Base-by-base conservation (phyloP, 2,113 vertebrate genomes). In the Nesoenas mayeri region DNA sequence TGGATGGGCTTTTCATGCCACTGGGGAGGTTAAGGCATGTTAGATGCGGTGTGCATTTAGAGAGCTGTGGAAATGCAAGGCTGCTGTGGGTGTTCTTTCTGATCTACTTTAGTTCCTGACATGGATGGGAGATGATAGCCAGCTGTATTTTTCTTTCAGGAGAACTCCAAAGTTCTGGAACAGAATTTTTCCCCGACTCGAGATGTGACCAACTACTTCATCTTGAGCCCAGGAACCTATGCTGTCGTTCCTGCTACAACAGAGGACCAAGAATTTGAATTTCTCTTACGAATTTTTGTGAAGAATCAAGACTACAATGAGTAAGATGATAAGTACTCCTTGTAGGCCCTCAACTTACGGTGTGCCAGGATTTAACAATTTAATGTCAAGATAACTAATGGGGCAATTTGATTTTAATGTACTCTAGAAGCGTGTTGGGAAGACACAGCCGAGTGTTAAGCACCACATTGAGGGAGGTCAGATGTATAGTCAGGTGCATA, bases 261-360 rank as follows among this genome's bases (percentile, higher is more conserved):
- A 34, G 80, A 71, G 66, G 50, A 78, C 6, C 91, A 71, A 36
- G 66, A 91, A 56, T 95, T 92, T 8, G 61, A 97, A 58, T 98
- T 98, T 73, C 92, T 98, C 57, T 77, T 98, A 36, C 84, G 95
- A 31, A 96, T 98, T 90, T 98, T 98, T 74, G 15, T 91, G 25
- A 98, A 94, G 91, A 92, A 42, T 18, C 89, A 95, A 16, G 75
- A 73, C 20, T 58, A 13, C 51, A 28, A 89, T 36, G 91, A 94
- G 98, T 98, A 98, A 85, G 94, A 87, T 25, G 15, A 75, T 48
- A 25, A 9, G 5, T 58, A 42, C 20, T 89, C 38, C 20, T 75
- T 54, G 42, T 47, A 64, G n/a, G 12, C 20, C 28, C 42, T 31
- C 48, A 32, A 31, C 42, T 62, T 75, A 18, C 2, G 8, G 26